These are phyloP conservation scores for Cydia pomonella DNA, from an alignment of 1,140 invertebrate species.

Conservation along the genomic window DNA sequence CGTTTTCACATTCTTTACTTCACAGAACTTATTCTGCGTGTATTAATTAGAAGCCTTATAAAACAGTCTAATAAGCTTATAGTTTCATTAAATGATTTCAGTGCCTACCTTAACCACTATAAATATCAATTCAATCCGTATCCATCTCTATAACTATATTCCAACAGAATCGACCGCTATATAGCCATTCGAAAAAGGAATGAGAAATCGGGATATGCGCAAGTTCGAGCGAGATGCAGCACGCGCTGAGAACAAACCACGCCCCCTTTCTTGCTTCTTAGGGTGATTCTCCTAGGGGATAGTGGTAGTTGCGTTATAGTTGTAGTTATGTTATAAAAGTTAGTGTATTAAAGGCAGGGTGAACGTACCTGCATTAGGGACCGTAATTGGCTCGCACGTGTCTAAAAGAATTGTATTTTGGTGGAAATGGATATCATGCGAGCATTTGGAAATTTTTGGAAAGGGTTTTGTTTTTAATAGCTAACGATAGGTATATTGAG, in stretches of 20 bases:
- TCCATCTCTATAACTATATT: constrained; percentile 7
- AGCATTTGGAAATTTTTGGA: constrained; percentile 26
- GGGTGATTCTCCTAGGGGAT: constrained; percentile 39
- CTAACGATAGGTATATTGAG: no score
- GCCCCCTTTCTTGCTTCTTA: constrained; percentile 43
- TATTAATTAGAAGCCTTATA: neutral
- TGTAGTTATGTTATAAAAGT: constrained; percentile 27
- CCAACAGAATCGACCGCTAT: constrained; percentile 14
- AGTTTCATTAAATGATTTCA: neutral
- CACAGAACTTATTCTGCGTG: neutral
- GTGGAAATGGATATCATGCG: constrained; percentile 39
- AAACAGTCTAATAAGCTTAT: neutral
- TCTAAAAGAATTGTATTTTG: constrained; percentile 38
- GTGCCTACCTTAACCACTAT: neutral
- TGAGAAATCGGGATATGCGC: neutral
- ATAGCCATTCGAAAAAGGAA: constrained; percentile 12
- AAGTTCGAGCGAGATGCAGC: constrained; percentile 36
- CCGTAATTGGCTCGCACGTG: constrained; percentile 37
- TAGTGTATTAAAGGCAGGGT: constrained; percentile 35
- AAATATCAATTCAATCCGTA: constrained; percentile 12
- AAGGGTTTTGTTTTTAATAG: no score
- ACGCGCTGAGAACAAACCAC: constrained; percentile 37
- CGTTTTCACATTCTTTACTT: neutral
- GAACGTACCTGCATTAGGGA: constrained; percentile 40
- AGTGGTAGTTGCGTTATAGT: constrained; percentile 8